A percentile compares a stretch with the other conserved stretches of the same genome.
Conservation (phyloP, 2,888 invertebrate species). For the Drosophila emarginata region DNA sequence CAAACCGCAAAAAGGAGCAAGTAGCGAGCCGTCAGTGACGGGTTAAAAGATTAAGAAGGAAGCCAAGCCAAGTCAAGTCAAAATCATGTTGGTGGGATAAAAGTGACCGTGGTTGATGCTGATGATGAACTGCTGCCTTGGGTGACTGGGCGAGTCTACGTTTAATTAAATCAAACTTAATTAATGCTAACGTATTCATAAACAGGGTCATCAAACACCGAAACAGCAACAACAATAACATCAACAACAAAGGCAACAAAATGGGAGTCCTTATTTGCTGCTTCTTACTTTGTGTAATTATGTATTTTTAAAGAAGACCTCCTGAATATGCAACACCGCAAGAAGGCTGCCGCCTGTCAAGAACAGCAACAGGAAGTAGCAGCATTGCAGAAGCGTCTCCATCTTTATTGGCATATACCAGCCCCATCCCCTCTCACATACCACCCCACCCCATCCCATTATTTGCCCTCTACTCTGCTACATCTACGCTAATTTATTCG, state of each 20-base stretch:
- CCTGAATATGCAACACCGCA: conserved; percentile 64
- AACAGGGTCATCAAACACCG: conserved; percentile 76
- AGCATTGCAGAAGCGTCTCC: conserved; percentile 33
- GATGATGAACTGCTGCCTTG: conserved; percentile 12
- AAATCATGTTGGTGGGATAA: conserved; percentile 29
- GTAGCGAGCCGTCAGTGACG: conserved; percentile 42
- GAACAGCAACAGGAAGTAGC: conserved; percentile 42
- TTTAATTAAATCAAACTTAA: conserved; percentile 82
- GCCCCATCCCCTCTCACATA: too few relatives aligned
- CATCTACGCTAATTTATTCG: conserved; percentile 47
- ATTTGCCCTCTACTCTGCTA: not conserved
- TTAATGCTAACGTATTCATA: conserved; percentile 80
- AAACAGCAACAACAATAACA: conserved; percentile 43
- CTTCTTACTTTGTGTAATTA: conserved; percentile 67
- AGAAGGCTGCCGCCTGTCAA: conserved; percentile 40
- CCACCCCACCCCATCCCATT: conserved; percentile 9
- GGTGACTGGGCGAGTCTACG: conserved; percentile 41
- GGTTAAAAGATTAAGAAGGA: conserved; percentile 68
- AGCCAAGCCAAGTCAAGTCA: conserved; percentile 31
- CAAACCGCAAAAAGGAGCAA: conserved; percentile 71
- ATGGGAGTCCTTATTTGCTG: conserved; percentile 32
- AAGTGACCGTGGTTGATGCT: conserved; percentile 53
- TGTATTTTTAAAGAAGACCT: conserved; percentile 45
- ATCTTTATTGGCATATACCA: conserved; percentile 34
- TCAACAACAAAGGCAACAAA: conserved; percentile 5